phyloP scores from a whole-genome alignment of 2,888 invertebrate species.

The Amphipoea lucens region DNA sequence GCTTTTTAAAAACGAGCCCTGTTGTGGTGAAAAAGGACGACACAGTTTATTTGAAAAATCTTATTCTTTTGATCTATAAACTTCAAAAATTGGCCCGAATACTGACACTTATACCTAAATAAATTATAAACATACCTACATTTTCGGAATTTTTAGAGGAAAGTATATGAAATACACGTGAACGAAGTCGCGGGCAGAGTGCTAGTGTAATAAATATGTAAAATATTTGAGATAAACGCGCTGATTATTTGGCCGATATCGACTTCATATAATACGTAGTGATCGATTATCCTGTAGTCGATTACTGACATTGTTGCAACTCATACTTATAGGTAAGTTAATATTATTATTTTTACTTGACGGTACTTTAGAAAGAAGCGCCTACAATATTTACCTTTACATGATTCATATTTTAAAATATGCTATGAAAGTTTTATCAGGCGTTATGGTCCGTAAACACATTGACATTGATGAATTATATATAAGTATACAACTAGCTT shows the following conservation, averaged over 20 bases:
- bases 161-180: no score
- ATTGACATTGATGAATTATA: no score
- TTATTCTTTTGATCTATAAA: no score
- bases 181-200: no score
- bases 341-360: neutral
- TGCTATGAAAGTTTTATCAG: neutral
- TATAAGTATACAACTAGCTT: no score
- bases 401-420: neutral
- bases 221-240: slow-evolving; percentile 47
- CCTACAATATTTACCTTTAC: neutral
- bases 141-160: no score
- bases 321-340: slow-evolving; percentile 10
- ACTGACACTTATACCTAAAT: no score
- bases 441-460: neutral
- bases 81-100: no score
- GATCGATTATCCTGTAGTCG: neutral
- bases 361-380: neutral
- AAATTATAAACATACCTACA: no score
- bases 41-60: no score
- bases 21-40: no score
- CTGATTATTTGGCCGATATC: slow-evolving; percentile 25
- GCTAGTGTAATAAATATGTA: slow-evolving; percentile 25
- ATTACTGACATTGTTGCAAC: slow-evolving; percentile 6
- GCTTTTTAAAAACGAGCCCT: no score
- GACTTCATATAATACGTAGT: slow-evolving; percentile 1